Percentiles rank a stretch among this genome's conserved stretches.
Conservation (phyloP, 2,113 vertebrate species). For the Mystacornis crossleyi region DNA sequence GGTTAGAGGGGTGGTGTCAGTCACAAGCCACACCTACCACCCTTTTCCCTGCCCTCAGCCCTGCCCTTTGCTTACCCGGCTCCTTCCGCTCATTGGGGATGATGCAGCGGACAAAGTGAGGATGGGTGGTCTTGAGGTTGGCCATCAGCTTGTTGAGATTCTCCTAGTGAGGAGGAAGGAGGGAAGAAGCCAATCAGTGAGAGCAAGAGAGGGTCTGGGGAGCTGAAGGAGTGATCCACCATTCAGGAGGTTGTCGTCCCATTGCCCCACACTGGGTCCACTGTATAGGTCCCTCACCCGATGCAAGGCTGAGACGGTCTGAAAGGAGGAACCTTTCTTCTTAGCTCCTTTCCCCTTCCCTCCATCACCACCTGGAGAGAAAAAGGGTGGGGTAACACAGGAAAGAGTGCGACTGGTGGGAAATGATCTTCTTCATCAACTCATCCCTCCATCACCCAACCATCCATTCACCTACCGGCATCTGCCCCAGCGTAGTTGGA, state of each 20-base stretch:
- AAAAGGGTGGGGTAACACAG: neutral
- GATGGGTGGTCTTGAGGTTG: slow-evolving; percentile 90
- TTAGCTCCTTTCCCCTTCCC: slow-evolving; percentile 84
- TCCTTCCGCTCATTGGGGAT: slow-evolving; percentile 93
- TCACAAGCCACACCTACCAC: neutral
- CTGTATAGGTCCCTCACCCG: slow-evolving; percentile 74
- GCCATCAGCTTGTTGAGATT: slow-evolving; percentile 95
- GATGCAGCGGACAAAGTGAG: slow-evolving; percentile 95
- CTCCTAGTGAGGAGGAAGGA: slow-evolving; percentile 71
- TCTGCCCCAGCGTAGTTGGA: slow-evolving; percentile 82
- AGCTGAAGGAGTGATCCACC: too few relatives aligned
- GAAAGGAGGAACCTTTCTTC: slow-evolving; percentile 94
- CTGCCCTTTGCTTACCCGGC: slow-evolving; percentile 72
- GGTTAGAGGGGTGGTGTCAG: neutral
- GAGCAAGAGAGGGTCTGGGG: neutral
- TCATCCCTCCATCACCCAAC: neutral
- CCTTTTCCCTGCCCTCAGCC: neutral
- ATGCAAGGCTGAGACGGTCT: slow-evolving; percentile 90
- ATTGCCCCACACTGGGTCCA: neutral
- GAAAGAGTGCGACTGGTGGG: neutral
- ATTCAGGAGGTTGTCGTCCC: neutral
- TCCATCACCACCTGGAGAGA: neutral
- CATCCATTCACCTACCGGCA: slow-evolving; percentile 64
- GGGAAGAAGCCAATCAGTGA: neutral
- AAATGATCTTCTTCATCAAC: neutral